phyloP scores from a whole-genome alignment of 2,113 vertebrate genomes.

The Saccopteryx bilineata region DNA sequence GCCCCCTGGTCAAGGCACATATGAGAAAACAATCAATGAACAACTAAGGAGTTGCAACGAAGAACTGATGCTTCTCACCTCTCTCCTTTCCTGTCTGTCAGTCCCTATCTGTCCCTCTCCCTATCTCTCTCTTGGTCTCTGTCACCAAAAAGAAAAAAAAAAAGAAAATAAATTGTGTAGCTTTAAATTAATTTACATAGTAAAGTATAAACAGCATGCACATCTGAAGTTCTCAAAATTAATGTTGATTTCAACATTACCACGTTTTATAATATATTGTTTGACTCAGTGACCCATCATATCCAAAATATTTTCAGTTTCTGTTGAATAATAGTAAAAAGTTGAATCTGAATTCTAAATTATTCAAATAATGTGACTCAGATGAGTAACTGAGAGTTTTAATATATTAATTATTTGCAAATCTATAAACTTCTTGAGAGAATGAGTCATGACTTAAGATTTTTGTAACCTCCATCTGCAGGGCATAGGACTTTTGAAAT shows the following conservation, averaged over 20 bases:
- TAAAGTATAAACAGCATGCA: not conserved
- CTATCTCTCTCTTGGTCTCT: too few relatives aligned
- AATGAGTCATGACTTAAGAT: not conserved
- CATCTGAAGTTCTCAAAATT: conserved; percentile 46
- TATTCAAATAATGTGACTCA: not conserved
- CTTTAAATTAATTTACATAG: conserved; percentile 1
- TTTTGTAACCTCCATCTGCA: not conserved
- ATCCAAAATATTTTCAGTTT: conserved; percentile 61
- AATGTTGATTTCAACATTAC: not conserved
- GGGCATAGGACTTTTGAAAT: not conserved
- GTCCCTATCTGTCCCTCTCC: too few relatives aligned
- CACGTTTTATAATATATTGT: not conserved
- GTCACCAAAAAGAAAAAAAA: too few relatives aligned
- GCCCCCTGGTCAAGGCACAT: too few relatives aligned
- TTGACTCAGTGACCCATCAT: not conserved
- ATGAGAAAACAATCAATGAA: too few relatives aligned
- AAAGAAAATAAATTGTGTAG: not conserved
- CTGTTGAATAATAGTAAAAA: not conserved
- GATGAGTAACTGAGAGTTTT: conserved; percentile 30
- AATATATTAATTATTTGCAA: not conserved
- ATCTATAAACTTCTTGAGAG: conserved; percentile 23
- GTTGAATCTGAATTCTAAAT: conserved; percentile 41
- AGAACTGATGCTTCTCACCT: too few relatives aligned
- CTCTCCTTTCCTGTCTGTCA: too few relatives aligned
- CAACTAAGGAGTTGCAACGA: too few relatives aligned